Conservation (phyloP, 35 echinoderm and acorn worm genomes). For the Ptychodera flava region DNA sequence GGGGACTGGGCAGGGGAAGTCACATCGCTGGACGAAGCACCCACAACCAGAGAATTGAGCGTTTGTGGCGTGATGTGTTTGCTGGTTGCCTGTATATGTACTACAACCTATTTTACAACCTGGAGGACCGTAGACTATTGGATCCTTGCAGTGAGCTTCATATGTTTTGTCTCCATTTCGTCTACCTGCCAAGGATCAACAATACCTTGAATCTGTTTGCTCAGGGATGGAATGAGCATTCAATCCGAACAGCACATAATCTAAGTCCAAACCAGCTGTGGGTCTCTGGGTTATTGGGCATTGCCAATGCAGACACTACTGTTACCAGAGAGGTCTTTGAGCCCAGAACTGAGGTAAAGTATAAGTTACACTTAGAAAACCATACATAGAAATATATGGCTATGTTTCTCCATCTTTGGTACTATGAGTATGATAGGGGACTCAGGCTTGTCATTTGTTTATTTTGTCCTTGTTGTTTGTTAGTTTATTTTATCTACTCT, state of each 20-base stretch:
- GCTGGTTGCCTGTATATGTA: conserved; percentile 14
- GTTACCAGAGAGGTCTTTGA: neutral
- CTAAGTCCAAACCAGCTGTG: neutral
- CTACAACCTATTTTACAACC: no score
- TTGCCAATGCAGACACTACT: neutral
- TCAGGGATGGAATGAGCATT: neutral
- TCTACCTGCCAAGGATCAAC: neutral
- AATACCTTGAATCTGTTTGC: neutral
- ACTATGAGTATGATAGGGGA: no score
- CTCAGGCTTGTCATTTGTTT: no score
- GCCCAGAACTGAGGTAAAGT: no score
- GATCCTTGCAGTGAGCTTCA: neutral
- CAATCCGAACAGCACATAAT: neutral
- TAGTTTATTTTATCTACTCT: no score
- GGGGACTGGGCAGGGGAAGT: conserved; percentile 32
- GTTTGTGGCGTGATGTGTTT: conserved; percentile 54
- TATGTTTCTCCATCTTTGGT: no score
- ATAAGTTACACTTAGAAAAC: no score
- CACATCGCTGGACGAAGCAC: conserved; percentile 46
- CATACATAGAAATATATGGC: no score
- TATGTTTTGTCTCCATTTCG: neutral
- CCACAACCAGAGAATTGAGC: no score
- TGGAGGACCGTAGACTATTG: neutral
- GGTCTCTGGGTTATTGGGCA: neutral
- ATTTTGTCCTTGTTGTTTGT: no score